These are phyloP conservation scores for Polydrusus pterygomalis DNA, from an alignment of 2,888 invertebrate species.

Conservation along the genomic window DNA sequence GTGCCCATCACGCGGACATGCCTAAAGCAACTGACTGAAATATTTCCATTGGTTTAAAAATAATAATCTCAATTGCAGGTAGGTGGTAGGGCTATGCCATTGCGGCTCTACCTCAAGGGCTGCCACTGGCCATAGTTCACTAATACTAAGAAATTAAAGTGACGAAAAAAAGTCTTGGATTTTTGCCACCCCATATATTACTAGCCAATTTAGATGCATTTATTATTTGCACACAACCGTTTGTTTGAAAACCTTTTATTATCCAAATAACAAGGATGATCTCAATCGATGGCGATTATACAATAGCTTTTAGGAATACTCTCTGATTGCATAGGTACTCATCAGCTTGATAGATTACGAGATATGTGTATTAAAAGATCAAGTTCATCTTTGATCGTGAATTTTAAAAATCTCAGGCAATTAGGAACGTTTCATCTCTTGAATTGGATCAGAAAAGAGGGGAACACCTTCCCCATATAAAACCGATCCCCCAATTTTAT, in stretches of 20 bases:
- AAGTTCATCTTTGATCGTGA: slow-evolving; percentile 51
- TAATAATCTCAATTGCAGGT: no score
- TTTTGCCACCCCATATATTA: not conserved
- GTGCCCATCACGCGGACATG: no score
- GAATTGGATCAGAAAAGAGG: slow-evolving; percentile 51
- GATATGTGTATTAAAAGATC: slow-evolving; percentile 47
- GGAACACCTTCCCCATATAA: slow-evolving; percentile 42
- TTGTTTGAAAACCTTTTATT: slow-evolving; percentile 17
- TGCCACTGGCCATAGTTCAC: no score
- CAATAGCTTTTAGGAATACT: slow-evolving; percentile 27
- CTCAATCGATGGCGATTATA: slow-evolving; percentile 29
- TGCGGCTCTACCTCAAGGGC: no score
- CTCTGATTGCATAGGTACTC: slow-evolving; percentile 21
- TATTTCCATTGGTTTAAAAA: no score
- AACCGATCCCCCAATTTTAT: slow-evolving; percentile 43
- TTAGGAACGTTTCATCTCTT: slow-evolving; percentile 30
- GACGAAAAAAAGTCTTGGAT: no score
- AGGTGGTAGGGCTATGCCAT: no score
- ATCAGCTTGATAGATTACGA: slow-evolving; percentile 26
- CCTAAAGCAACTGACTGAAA: no score
- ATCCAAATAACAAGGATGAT: slow-evolving; percentile 25
- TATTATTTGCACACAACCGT: slow-evolving; percentile 14
- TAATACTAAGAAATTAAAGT: no score
- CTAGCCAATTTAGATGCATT: slow-evolving; percentile 5
- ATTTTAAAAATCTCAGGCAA: slow-evolving; percentile 43